phyloP scores from a whole-genome alignment of 2,888 invertebrate genomes.

The Biston stratarius region DNA sequence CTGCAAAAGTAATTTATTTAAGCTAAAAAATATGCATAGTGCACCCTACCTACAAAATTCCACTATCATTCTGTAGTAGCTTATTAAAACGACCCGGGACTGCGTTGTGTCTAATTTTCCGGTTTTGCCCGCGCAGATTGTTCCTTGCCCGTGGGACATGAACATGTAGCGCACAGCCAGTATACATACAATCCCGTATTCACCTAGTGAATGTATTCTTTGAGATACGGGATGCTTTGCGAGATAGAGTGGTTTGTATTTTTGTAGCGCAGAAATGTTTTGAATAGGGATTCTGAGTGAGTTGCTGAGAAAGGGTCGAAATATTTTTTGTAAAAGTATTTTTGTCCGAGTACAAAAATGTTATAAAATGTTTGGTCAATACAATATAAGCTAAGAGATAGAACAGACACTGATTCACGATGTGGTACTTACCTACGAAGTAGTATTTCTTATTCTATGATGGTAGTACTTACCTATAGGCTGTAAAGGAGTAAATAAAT shows the following conservation, averaged over 20 bases:
- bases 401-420: too few species aligned
- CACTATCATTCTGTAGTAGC: conserved; percentile 50
- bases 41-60: conserved; percentile 38
- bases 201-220: conserved; percentile 17
- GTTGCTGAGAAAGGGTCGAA: neutral
- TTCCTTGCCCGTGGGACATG: conserved; percentile 60
- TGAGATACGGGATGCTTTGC: conserved; percentile 28
- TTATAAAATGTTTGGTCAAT: too few species aligned
- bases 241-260: conserved; percentile 28
- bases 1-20: neutral
- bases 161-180: neutral
- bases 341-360: neutral
- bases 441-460: too few species aligned
- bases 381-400: too few species aligned
- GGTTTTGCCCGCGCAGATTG: conserved; percentile 80
- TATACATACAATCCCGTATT: neutral
- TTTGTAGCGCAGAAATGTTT: conserved; percentile 18
- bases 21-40: conserved; percentile 1
- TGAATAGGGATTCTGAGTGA: neutral
- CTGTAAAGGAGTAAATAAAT: too few species aligned
- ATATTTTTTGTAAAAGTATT: too few species aligned
- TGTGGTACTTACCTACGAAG: too few species aligned
- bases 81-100: conserved; percentile 62
- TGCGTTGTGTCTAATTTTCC: conserved; percentile 82
- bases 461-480: too few species aligned